These are phyloP conservation scores for Goniozus legneri DNA, from an alignment of 1,140 invertebrate genomes.

Conservation along the genomic window DNA sequence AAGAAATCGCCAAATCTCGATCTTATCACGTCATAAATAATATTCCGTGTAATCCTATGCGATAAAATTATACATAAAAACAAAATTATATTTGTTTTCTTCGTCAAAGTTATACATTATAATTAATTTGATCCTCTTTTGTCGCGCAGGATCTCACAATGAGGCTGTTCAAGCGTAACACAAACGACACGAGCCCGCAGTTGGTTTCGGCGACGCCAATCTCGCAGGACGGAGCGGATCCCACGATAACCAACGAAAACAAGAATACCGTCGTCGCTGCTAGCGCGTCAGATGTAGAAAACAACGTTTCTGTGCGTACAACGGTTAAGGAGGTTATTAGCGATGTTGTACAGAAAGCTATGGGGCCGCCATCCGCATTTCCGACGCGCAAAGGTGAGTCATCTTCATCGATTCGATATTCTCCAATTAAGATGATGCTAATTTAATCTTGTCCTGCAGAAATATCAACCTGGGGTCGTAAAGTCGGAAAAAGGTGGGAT, in stretches of 20 bases:
- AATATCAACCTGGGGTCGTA: constrained; percentile 64
- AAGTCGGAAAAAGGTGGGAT: constrained; percentile 63
- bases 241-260: constrained; percentile 6
- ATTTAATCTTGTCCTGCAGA: no score
- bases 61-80: no score
- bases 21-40: no score
- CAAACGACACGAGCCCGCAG: constrained; percentile 54
- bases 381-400: constrained; percentile 31
- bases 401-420: no score
- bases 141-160: constrained; percentile 45
- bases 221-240: constrained; percentile 39
- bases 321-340: constrained; percentile 3
- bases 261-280: constrained; percentile 3
- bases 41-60: no score
- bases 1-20: no score
- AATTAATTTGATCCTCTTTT: no score
- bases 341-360: no score
- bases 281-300: no score
- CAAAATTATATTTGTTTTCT: no score
- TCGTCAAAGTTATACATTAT: no score
- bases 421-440: no score
- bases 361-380: constrained; percentile 12
- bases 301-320: background rate
- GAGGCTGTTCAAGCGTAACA: constrained; percentile 55
- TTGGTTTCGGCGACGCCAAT: constrained; percentile 56